Evolutionary conservation across 2,888 invertebrate genomes (phyloP).

Genomic region (Rhorus exstirpatorius): DNA sequence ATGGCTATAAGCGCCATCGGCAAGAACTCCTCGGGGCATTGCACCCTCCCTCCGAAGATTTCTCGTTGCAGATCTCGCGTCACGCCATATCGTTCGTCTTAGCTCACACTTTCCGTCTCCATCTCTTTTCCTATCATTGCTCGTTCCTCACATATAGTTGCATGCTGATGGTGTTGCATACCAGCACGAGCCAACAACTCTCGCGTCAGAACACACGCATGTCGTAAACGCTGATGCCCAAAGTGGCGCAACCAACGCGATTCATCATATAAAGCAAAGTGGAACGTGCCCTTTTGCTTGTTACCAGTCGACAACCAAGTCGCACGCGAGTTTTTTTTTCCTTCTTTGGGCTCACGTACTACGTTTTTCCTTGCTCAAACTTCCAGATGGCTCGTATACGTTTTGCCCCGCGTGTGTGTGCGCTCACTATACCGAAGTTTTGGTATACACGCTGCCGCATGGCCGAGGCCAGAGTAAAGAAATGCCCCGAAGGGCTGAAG

Average conservation of each 20-base stretch:
- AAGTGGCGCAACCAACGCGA: not conserved
- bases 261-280: not conserved
- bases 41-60: slow-evolving; percentile 74
- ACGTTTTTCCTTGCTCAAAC: slow-evolving; percentile 49
- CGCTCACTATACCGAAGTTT: slow-evolving; percentile 14
- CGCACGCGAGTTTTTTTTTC: slow-evolving; percentile 54
- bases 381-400: slow-evolving; percentile 70
- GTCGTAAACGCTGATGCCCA: not conserved
- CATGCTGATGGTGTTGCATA: slow-evolving; percentile 39
- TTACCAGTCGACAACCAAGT: slow-evolving; percentile 31
- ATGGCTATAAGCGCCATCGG: slow-evolving; percentile 75
- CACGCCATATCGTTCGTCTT: slow-evolving; percentile 57
- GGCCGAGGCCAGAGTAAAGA: slow-evolving; percentile 27
- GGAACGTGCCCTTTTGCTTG: slow-evolving; percentile 24
- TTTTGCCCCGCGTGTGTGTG: slow-evolving; percentile 54
- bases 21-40: slow-evolving; percentile 75
- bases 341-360: slow-evolving; percentile 46
- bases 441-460: slow-evolving; percentile 10
- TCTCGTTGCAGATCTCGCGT: slow-evolving; percentile 65
- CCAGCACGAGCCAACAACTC: slow-evolving; percentile 42
- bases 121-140: slow-evolving; percentile 47
- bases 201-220: slow-evolving; percentile 13
- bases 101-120: slow-evolving; percentile 50
- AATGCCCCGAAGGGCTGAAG: slow-evolving; percentile 60
- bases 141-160: slow-evolving; percentile 20